phyloP scores from a whole-genome alignment of 2,113 vertebrate species.

The Dolichotis patagonum region DNA sequence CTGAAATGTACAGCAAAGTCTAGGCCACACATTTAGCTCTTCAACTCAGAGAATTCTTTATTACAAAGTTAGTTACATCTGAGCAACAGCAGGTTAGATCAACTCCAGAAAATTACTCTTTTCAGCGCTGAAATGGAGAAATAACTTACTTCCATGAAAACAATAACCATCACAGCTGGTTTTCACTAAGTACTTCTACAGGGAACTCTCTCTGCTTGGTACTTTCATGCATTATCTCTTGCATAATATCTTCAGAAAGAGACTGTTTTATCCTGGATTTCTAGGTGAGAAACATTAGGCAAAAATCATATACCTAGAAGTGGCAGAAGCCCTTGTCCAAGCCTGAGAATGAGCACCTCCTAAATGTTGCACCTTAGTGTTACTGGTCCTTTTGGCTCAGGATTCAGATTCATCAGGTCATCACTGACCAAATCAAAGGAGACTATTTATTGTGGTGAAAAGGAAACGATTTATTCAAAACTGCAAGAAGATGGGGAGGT shows the following conservation, averaged over 20 bases:
- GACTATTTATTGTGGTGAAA: background rate
- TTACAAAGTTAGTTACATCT: conserved; percentile 42
- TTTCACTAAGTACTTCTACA: background rate
- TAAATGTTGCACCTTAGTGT: background rate
- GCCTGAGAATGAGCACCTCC: background rate
- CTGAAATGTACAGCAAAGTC: background rate
- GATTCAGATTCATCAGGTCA: background rate
- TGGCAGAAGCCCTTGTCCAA: accelerated
- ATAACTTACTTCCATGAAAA: conserved; percentile 3
- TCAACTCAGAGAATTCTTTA: conserved; percentile 35
- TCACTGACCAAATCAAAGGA: background rate
- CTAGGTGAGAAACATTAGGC: background rate
- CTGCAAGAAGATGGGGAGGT: background rate
- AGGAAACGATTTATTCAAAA: background rate
- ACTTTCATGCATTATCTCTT: background rate
- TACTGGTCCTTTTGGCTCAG: background rate
- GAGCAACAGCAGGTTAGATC: background rate
- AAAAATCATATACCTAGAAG: background rate
- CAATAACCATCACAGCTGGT: background rate
- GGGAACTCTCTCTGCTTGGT: background rate
- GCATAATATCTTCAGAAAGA: background rate
- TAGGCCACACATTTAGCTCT: background rate
- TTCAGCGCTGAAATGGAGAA: background rate
- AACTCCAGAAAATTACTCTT: conserved; percentile 50
- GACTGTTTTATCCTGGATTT: background rate